Base-by-base conservation (phyloP, 1,140 invertebrate species). In the Palaemon carinicauda region DNA sequence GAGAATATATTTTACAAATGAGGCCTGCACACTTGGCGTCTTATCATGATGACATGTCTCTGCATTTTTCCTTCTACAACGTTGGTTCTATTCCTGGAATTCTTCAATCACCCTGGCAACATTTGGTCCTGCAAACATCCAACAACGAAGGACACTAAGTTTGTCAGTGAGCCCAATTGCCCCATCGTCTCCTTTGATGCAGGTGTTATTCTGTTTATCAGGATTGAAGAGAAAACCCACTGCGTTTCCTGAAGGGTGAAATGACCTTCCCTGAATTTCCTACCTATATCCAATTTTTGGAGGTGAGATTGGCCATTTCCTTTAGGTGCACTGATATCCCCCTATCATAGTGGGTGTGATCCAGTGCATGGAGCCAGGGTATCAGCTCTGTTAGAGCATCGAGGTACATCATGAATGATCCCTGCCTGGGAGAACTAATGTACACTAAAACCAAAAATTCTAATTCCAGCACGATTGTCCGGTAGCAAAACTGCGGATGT, bases 31-130 rank as follows among this genome's bases (percentile, higher is more conserved):
- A 69, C 79, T 81, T 27, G 24, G 19, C 19, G 56, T 81, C 31
- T 81, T 53, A 41, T 81, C 79, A 81, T 81, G 79, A 33, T 81
- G 79, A 51, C 79, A 33, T 81, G 79, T 81, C 53, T 81, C 79
- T 27, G n/a, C n/a, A 51, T 1, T 52, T 52, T 41, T 2, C n/a
- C n/a, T n/a, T n/a, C n/a, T n/a, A n/a, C n/a, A n/a, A n/a, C n/a
- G n/a, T n/a, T n/a, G n/a, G n/a, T n/a, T n/a, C n/a, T n/a, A n/a
- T n/a, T n/a, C n/a, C n/a, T n/a, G n/a, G n/a, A n/a, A n/a, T n/a
- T n/a, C n/a, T n/a, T n/a, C n/a, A n/a, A n/a, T n/a, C n/a, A n/a
- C n/a, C n/a, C n/a, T n/a, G n/a, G n/a, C n/a, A n/a, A n/a, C n/a
- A n/a, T n/a, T n/a, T n/a, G n/a, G n/a, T n/a, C n/a, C n/a, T n/a